Base-by-base conservation (phyloP, 2,888 invertebrate species). In the Lepidocyrtinus sp. region DNA sequence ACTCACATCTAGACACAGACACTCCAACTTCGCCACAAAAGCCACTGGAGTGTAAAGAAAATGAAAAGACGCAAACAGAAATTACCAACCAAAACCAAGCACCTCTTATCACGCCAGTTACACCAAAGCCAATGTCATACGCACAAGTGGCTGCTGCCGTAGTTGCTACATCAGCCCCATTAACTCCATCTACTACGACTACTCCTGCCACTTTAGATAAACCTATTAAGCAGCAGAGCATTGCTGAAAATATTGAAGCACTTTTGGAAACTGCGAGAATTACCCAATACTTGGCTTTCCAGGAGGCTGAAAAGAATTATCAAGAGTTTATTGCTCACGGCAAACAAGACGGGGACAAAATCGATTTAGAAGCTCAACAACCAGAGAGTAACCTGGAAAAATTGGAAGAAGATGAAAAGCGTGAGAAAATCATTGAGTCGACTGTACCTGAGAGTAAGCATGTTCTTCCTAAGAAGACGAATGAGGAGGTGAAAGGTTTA, bases 261-360 rank as follows among this genome's bases (percentile, higher is more conserved):
- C 25, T 75, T 2, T 26, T 75, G 27, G 75, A 75, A 63, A 75
- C 75, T 12, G 75, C 75, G 12, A 62, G 75, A 22, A 46, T 75
- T 62, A 75, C 75, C 2, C 75, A 75, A 19, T 75, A 75, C 50
- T 45, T 75, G 5, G 75, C 22, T 5, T 77, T 74, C 74, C 82
- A 74, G 63, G 82, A 82, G n/a, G 82, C 77, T 22, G 79, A 79
- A 64, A 63, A 62, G 45, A 70, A 63, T 62, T 78, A 70, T 62
- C 77, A 78, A 59, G 82, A 82, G 50, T 64, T 45, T 36, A 68
- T 15, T 5, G 69, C 75, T 50, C 71, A 71, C 0, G n/a, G n/a
- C n/a, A n/a, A n/a, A n/a, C n/a, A n/a, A n/a, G n/a, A n/a, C n/a
- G n/a, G n/a, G n/a, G n/a, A n/a, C n/a, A n/a, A n/a, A n/a, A n/a